These are phyloP conservation scores for Macrobrachium rosenbergii DNA, from an alignment of 1,140 invertebrate genomes.

Conservation along the genomic window DNA sequence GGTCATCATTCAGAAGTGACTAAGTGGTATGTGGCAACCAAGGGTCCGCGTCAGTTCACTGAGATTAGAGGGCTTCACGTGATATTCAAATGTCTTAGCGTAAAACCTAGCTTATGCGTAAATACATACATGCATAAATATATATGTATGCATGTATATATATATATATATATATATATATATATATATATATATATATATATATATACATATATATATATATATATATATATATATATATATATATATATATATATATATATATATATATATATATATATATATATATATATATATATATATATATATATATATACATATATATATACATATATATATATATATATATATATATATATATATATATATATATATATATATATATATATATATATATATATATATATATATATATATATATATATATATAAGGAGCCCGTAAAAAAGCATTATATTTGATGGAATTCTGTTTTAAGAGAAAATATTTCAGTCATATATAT, in stretches of 20 bases:
- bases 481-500: no score
- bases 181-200: conserved; percentile 17
- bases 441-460: no score
- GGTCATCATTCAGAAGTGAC: no score
- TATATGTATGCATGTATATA: not conserved
- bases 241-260: conserved; percentile 17
- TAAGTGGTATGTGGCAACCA: no score
- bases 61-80: no score
- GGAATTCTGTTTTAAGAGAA: no score
- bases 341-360: conserved; percentile 3
- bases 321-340: conserved; percentile 5
- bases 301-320: conserved; percentile 18
- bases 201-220: conserved; percentile 1
- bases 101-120: not conserved
- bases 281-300: conserved; percentile 20
- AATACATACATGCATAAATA: not conserved
- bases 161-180: conserved; percentile 22
- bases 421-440: no score
- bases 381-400: conserved; percentile 21
- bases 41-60: no score
- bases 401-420: no score
- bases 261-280: conserved; percentile 9
- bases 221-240: conserved; percentile 22
- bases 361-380: conserved; percentile 22
- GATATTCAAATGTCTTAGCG: no score